phyloP scores from a whole-genome alignment of 2,113 vertebrate species.

The Fregetta grallaria region DNA sequence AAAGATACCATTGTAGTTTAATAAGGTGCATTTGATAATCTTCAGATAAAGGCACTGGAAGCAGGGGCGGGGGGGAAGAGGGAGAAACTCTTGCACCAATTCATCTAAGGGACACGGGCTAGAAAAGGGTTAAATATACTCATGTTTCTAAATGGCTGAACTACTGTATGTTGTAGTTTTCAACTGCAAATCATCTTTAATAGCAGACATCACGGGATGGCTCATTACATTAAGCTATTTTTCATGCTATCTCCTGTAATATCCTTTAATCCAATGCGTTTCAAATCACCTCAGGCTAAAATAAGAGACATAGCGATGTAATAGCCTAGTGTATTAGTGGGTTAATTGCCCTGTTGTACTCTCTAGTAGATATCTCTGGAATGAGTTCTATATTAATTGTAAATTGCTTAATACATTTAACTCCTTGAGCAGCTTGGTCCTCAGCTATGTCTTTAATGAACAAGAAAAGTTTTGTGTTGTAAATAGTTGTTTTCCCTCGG shows the following conservation, averaged over 20 bases:
- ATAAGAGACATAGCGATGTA: constrained; percentile 86
- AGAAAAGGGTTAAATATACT: constrained; percentile 72
- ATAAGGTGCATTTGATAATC: constrained; percentile 77
- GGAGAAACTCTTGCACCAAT: neutral
- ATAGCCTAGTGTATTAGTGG: constrained; percentile 88
- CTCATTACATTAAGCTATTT: constrained; percentile 89
- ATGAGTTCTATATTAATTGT: constrained; percentile 86
- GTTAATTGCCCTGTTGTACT: constrained; percentile 88
- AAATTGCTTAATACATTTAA: constrained; percentile 83
- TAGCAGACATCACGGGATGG: constrained; percentile 86
- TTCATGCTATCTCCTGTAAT: constrained; percentile 88
- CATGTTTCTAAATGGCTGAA: constrained; percentile 79
- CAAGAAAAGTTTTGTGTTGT: constrained; percentile 47
- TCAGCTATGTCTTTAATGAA: constrained; percentile 11
- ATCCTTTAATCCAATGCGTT: constrained; percentile 89
- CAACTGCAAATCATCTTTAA: constrained; percentile 88
- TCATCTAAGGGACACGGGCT: neutral
- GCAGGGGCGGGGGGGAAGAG: neutral
- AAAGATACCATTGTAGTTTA: constrained; percentile 68
- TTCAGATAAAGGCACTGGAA: constrained; percentile 33
- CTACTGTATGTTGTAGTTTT: constrained; percentile 84
- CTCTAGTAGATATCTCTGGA: constrained; percentile 82
- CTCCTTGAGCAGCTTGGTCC: constrained; percentile 70
- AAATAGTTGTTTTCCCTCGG: neutral
- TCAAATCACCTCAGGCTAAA: constrained; percentile 87